Conservation (phyloP, 1,140 invertebrate species). For the Saccostrea echinata region DNA sequence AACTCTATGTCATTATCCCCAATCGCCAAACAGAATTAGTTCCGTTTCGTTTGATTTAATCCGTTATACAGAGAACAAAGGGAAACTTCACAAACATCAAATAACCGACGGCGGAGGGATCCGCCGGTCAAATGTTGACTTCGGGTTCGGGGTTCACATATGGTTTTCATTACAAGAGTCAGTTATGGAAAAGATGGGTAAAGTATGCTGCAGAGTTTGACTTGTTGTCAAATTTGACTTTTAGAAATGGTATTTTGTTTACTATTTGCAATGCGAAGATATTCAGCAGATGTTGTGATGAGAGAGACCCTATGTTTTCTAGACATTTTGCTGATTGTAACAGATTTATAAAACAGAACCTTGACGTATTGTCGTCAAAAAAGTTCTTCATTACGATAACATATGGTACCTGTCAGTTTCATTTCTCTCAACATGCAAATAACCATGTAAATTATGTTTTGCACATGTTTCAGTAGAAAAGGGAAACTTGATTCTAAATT, state of each 20-base stretch:
- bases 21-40: conserved; percentile 38
- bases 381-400: background rate
- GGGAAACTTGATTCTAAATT: too few species aligned
- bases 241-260: background rate
- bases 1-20: conserved; percentile 22
- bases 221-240: conserved; percentile 10
- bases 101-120: background rate
- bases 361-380: background rate
- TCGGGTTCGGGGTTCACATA: conserved; percentile 20
- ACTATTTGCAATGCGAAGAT: background rate
- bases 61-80: conserved; percentile 28
- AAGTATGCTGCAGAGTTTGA: conserved; percentile 2
- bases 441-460: conserved; percentile 11
- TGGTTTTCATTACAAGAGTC: conserved; percentile 9
- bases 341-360: background rate
- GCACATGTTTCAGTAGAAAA: background rate
- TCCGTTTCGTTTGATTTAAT: conserved; percentile 35
- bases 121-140: background rate
- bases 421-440: background rate
- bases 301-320: background rate
- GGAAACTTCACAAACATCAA: conserved; percentile 21
- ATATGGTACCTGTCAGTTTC: background rate
- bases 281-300: background rate
- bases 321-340: background rate
- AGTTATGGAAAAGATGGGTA: background rate